Base-by-base conservation (phyloP, 2,113 vertebrate genomes). In the Eurystomus gularis region DNA sequence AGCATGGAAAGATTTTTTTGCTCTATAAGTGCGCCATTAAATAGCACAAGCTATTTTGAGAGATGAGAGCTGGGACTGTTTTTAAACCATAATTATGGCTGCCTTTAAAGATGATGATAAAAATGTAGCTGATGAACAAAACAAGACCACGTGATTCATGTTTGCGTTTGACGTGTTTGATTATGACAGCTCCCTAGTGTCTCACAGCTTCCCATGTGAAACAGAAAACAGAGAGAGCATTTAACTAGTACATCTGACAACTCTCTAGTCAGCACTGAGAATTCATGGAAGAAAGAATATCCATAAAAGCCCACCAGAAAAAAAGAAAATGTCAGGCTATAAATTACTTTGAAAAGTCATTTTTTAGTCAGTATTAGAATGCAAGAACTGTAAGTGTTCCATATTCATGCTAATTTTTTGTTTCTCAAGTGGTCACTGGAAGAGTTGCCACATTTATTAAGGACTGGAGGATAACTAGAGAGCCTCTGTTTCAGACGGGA, bases 101-200 rank as follows among this genome's bases (percentile, higher is more conserved):
- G 84, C 46, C 55, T 92, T 91, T 73, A 85, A 85, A 80, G 88
- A 78, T 65, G 69, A 71, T 85, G 75, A 83, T 82, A 90, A 88
- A 95, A 89, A 79, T 85, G 70, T 46, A 60, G 89, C 11, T 86
- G 73, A 58, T 93, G 86, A 95, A 81, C 73, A 85, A 75, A 96
- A 91, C 1, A 4, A 87, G 73, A 57, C 46, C 86, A 90, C 13
- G 23, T 91, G 90, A 93, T 93, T 88, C 60, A 65, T 96, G 84
- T 91, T 64, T 85, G 79, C 76, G 9, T 82, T 49, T 86, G 89
- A 91, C 11, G 17, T 88, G 73, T 94, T 82, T 93, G 82, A 91
- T 82, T 94, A 48, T 83, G 91, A 94, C 82, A 95, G 75, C 68
- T 91, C 72, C 92, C 72, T 71, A 35, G 51, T 51, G 83, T 55